Percentiles rank a stretch among this genome's conserved stretches.
Evolutionary conservation across 92 coral and sea anemone genomes (phyloP).

Genomic region (Bergia puertoricense): DNA sequence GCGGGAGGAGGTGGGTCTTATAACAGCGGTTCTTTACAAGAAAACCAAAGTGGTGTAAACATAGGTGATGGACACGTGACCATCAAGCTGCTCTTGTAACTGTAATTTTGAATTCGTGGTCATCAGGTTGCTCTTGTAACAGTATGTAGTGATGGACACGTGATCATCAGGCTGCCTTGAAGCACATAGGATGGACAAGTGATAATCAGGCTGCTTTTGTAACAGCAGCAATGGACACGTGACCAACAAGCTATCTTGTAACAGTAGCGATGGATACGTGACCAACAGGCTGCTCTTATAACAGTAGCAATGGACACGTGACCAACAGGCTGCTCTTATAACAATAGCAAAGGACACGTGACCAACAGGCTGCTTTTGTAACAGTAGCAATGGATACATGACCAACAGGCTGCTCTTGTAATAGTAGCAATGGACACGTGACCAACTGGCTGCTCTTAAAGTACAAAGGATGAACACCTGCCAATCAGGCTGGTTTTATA

Average conservation of each 20-base stretch:
- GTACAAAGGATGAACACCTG: too few species aligned
- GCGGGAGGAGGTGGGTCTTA: constrained; percentile 96
- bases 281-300: too few species aligned
- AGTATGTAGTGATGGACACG: too few species aligned
- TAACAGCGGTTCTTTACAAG: constrained; percentile 59
- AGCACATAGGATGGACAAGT: constrained; percentile 42
- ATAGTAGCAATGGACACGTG: background rate
- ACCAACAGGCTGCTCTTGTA: too few species aligned
- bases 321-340: constrained; percentile 33
- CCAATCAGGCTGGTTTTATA: too few species aligned
- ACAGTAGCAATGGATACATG: too few species aligned
- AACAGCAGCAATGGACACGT: background rate
- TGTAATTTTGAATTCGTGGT: too few species aligned
- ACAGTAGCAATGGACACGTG: constrained; percentile 59
- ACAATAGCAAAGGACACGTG: constrained; percentile 59
- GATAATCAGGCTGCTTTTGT: constrained; percentile 42
- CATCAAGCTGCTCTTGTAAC: constrained; percentile 45
- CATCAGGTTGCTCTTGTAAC: too few species aligned
- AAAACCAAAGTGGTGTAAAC: constrained; percentile 30
- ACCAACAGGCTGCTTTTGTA: constrained; percentile 42
- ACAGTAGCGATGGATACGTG: too few species aligned
- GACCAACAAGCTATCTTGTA: background rate
- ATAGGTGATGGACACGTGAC: constrained; percentile 66
- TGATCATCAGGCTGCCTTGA: too few species aligned
- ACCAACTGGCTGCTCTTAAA: constrained; percentile 41